Evolutionary conservation across 2,113 vertebrate species (phyloP).

Genomic region (Cynoglossus semilaevis): DNA sequence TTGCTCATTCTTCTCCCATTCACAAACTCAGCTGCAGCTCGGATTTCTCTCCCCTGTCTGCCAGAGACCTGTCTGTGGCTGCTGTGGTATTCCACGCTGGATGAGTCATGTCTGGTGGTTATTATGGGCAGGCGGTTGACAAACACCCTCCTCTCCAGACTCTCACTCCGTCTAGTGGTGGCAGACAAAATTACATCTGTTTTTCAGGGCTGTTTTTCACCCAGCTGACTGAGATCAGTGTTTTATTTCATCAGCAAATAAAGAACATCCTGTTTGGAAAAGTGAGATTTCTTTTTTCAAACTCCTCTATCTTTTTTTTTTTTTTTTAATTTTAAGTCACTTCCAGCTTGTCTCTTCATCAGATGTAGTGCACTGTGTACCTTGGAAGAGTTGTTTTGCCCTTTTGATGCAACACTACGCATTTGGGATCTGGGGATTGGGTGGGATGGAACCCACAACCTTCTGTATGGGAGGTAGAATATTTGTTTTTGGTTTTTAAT

Average conservation of each 20-base stretch:
- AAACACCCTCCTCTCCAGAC: constrained; percentile 22
- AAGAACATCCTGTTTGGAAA: too few relatives aligned
- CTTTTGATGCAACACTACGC: too few relatives aligned
- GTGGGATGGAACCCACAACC: too few relatives aligned
- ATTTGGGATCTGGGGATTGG: too few relatives aligned
- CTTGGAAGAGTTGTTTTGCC: too few relatives aligned
- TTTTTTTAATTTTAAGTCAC: too few relatives aligned
- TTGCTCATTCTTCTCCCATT: constrained; percentile 70
- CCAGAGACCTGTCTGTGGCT: constrained; percentile 75
- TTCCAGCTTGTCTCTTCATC: too few relatives aligned
- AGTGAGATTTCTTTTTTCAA: too few relatives aligned
- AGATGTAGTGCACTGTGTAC: too few relatives aligned
- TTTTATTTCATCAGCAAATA: constrained; percentile 37
- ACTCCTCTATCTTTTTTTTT: too few relatives aligned
- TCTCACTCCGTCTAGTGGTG: constrained; percentile 68
- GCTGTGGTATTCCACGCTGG: constrained; percentile 75
- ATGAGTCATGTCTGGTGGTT: constrained; percentile 77
- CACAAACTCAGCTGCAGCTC: constrained; percentile 68
- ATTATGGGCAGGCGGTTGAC: constrained; percentile 66
- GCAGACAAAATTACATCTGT: constrained; percentile 59
- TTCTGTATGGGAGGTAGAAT: too few relatives aligned
- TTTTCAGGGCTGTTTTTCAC: constrained; percentile 44
- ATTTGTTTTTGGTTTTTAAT: too few relatives aligned
- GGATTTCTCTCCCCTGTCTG: constrained; percentile 67
- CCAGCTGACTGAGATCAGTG: constrained; percentile 40